Evolutionary conservation across 2,797 vertebrate species (phyloP).

Genomic region (Odontamblyopus rebecca): DNA sequence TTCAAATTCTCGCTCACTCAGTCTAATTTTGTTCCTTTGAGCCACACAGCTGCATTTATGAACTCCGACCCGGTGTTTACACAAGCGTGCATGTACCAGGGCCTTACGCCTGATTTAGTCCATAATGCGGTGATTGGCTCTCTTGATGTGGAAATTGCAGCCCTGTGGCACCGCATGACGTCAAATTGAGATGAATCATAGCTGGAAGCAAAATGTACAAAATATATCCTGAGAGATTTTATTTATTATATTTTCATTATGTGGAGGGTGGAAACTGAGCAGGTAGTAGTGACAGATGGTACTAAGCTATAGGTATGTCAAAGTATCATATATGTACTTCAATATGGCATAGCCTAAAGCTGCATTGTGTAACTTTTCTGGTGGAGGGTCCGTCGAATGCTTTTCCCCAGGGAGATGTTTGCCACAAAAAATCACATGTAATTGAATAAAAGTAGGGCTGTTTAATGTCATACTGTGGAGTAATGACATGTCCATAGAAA

Average conservation of each 20-base stretch:
- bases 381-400: no score
- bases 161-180: background rate
- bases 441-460: no score
- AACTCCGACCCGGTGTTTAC: background rate
- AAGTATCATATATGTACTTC: no score
- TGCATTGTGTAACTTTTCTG: no score
- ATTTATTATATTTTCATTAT: background rate
- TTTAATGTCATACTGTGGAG: no score
- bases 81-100: no score
- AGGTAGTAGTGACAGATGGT: constrained; percentile 4
- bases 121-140: background rate
- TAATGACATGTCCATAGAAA: no score
- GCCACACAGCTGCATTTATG: background rate
- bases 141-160: constrained; percentile 4
- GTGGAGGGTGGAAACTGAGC: background rate
- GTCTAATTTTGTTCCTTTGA: constrained; percentile 14
- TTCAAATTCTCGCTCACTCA: constrained; percentile 1
- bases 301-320: background rate
- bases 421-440: no score
- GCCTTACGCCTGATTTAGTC: background rate
- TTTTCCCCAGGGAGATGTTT: no score
- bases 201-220: background rate
- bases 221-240: background rate
- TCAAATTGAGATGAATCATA: background rate
- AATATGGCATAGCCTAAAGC: background rate